Evolutionary conservation across 2,113 vertebrate species (phyloP).

Genomic region (Callipepla californica): DNA sequence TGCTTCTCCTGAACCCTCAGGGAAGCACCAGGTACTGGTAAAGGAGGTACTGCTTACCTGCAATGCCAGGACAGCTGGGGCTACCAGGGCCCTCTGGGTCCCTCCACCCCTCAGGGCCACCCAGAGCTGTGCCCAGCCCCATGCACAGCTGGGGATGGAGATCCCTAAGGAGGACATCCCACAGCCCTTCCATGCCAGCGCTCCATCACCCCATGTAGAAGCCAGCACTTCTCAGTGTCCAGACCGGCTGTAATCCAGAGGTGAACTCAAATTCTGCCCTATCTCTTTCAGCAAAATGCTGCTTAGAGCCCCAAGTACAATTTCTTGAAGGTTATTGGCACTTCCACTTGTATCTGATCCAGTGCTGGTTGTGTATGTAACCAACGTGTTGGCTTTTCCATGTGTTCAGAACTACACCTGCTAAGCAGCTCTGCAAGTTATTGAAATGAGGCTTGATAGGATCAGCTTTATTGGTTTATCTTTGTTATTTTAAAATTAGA

Average conservation of each 20-base stretch:
- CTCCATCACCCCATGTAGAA: rapidly evolving
- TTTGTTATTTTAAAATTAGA: not conserved
- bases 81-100: not conserved
- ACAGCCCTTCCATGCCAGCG: not conserved
- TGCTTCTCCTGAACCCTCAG: not conserved
- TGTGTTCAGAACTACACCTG: not conserved
- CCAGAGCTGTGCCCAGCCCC: not conserved
- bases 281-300: too few relatives aligned
- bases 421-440: not conserved
- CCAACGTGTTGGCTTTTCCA: not conserved
- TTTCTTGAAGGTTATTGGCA: not conserved
- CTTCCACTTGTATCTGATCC: not conserved
- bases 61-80: not conserved
- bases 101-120: not conserved
- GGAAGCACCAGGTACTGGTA: rapidly evolving
- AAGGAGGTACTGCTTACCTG: not conserved
- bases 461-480: conserved; percentile 3
- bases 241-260: rapidly evolving
- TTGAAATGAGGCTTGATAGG: not conserved
- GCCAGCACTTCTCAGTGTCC: rapidly evolving
- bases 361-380: rapidly evolving
- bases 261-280: not conserved
- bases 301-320: not conserved
- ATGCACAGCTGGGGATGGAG: rapidly evolving
- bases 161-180: not conserved